Conservation (phyloP, 2,797 vertebrate genomes). For the Coendou prehensilis region DNA sequence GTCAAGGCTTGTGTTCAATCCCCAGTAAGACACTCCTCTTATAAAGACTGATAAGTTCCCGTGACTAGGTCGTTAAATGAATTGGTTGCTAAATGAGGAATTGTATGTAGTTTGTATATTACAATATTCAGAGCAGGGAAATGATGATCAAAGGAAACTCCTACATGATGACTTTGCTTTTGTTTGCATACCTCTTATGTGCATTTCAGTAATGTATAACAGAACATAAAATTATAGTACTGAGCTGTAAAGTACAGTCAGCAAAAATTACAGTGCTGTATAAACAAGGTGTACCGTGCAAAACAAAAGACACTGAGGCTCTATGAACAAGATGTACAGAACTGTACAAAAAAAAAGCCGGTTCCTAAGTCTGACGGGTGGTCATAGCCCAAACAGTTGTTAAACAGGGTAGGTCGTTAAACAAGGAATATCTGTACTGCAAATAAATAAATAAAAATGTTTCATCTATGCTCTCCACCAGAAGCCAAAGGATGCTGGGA, state of each 20-base stretch:
- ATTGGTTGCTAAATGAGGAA: not conserved
- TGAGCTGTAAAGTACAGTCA: not conserved
- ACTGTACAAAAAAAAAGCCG: not conserved
- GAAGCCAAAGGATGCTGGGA: not conserved
- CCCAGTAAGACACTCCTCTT: not conserved
- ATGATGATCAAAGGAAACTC: not conserved
- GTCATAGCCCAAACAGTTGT: not conserved
- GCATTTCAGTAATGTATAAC: not conserved
- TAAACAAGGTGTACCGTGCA: not conserved
- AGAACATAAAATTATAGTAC: not conserved
- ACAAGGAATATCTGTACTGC: not conserved
- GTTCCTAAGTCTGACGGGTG: not conserved
- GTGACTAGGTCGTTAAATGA: not conserved
- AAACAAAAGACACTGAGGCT: not conserved
- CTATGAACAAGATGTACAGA: not conserved
- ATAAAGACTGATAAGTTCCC: not conserved
- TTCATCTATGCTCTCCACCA: not conserved
- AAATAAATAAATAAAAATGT: not conserved
- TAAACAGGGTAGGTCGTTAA: not conserved
- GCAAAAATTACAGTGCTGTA: not conserved
- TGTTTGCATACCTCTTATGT: not conserved
- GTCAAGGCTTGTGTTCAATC: not conserved
- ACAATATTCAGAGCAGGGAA: not conserved
- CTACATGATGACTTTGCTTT: not conserved
- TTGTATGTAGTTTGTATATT: not conserved